A percentile compares a stretch with the other conserved stretches of the same genome.
Evolutionary conservation across 2,113 vertebrate species (phyloP).

Genomic region (Boleophthalmus pectinirostris): DNA sequence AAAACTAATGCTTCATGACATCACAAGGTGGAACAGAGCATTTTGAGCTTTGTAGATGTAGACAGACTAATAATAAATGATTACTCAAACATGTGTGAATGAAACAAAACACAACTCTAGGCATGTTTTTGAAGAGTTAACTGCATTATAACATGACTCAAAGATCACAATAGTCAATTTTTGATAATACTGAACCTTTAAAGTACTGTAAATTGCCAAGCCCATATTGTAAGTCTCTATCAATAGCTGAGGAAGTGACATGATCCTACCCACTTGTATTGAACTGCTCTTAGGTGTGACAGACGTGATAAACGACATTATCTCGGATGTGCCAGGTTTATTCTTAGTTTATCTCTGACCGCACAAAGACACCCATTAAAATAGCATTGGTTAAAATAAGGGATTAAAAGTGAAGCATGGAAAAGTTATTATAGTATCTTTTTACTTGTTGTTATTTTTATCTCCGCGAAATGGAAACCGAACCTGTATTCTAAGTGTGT

Average conservation of each 20-base stretch:
- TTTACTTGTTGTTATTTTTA: neutral
- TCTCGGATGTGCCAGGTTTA: conserved; percentile 27
- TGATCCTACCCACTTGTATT: neutral
- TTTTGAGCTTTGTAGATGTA: too few relatives aligned
- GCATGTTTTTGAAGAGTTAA: too few relatives aligned
- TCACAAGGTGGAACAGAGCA: too few relatives aligned
- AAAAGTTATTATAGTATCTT: neutral
- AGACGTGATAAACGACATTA: conserved; percentile 38
- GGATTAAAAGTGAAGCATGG: neutral
- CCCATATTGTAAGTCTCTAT: neutral
- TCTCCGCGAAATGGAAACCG: neutral
- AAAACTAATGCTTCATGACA: too few relatives aligned
- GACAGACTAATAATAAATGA: too few relatives aligned
- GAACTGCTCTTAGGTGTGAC: conserved; percentile 10
- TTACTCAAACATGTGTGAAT: too few relatives aligned
- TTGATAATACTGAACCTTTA: too few relatives aligned
- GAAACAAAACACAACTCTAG: too few relatives aligned
- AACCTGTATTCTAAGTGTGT: neutral
- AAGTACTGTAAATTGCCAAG: neutral
- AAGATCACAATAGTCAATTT: too few relatives aligned
- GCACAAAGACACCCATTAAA: conserved; percentile 8
- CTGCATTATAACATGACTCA: too few relatives aligned
- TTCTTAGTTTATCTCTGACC: conserved; percentile 29
- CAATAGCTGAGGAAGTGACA: conserved; percentile 3
- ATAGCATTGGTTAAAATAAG: neutral